Evolutionary conservation across 2,888 invertebrate species (phyloP).

Genomic region (Sphaerophoria rueppellii): DNA sequence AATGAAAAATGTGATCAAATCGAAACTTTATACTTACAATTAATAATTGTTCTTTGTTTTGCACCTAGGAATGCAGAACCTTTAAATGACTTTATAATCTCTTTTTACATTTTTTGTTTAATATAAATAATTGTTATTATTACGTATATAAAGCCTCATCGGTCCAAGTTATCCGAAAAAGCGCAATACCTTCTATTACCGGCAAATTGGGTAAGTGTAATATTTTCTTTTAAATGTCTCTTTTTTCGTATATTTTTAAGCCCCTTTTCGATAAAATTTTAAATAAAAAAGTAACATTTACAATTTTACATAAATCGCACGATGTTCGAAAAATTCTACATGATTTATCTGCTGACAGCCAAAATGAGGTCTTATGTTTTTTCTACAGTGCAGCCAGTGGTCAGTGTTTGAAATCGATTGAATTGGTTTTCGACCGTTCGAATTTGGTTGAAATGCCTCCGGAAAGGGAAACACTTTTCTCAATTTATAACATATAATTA

Average conservation of each 20-base stretch:
- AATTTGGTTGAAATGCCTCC: no score
- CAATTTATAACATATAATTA: no score
- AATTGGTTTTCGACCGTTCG: no score
- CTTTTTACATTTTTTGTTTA: constrained; percentile 60
- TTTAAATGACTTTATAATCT: constrained; percentile 61
- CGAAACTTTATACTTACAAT: constrained; percentile 34
- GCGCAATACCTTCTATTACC: constrained; percentile 95
- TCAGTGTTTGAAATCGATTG: no score
- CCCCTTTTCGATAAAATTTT: background rate
- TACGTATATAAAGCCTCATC: constrained; percentile 81
- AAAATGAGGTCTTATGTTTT: no score
- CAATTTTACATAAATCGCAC: constrained; percentile 20
- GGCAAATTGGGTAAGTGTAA: constrained; percentile 93
- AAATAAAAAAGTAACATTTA: background rate
- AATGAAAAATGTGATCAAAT: constrained; percentile 17
- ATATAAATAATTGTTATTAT: constrained; percentile 51
- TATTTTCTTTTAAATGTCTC: constrained; percentile 62
- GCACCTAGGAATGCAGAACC: constrained; percentile 57
- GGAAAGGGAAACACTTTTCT: no score
- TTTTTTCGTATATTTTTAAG: constrained; percentile 9
- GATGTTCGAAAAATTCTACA: background rate
- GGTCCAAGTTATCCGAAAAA: constrained; percentile 87
- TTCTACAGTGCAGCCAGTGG: no score
- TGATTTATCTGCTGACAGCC: background rate
- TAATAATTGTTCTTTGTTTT: constrained; percentile 61